Conservation (phyloP, 2,797 vertebrate genomes). For the Micromesistius poutassou region DNA sequence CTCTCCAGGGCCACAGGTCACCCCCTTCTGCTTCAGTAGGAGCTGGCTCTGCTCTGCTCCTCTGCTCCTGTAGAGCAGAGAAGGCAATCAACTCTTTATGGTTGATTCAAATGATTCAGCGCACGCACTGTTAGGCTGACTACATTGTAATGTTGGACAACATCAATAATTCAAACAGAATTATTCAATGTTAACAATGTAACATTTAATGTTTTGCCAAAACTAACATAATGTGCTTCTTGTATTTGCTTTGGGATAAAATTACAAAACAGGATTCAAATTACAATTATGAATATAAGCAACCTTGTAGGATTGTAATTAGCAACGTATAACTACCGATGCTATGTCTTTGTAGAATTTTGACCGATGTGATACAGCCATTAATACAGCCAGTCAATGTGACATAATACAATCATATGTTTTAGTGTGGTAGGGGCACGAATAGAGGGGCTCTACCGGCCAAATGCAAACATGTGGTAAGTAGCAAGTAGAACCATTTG, state of each 20-base stretch:
- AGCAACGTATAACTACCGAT: too few relatives aligned
- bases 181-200: too few relatives aligned
- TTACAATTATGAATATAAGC: not conserved
- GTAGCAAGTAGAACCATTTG: slow-evolving; percentile 40
- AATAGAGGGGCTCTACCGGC: not conserved
- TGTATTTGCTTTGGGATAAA: not conserved
- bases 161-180: too few relatives aligned
- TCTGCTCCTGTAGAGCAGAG: too few relatives aligned
- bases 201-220: too few relatives aligned
- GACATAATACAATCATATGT: too few relatives aligned
- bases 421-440: not conserved
- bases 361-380: not conserved
- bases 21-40: not conserved
- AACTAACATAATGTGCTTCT: not conserved
- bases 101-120: too few relatives aligned
- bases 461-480: slow-evolving; percentile 23
- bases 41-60: too few relatives aligned
- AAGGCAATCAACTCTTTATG: too few relatives aligned
- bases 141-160: too few relatives aligned
- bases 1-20: slow-evolving; percentile 41
- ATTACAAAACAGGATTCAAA: not conserved
- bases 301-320: too few relatives aligned
- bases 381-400: not conserved
- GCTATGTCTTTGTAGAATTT: not conserved
- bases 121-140: too few relatives aligned